A percentile compares a stretch with the other conserved stretches of the same genome.
Conservation (phyloP, 64 coral and sea anemone genomes). For the Stichodactyla helianthus region DNA sequence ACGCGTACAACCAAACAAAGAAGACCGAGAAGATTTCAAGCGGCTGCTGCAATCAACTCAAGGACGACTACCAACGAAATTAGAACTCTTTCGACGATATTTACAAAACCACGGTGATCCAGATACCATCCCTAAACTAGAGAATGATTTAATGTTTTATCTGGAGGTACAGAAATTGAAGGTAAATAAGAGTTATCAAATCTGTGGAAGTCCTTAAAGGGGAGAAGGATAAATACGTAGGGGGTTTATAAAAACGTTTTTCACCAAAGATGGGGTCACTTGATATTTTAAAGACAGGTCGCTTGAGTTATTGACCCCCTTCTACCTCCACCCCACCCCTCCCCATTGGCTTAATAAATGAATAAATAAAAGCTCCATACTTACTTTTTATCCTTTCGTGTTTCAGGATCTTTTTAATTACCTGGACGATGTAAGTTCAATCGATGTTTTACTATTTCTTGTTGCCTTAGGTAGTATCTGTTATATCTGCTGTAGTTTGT, state of each 20-base stretch:
- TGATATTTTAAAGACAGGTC: no score
- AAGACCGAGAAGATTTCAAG: conserved; percentile 75
- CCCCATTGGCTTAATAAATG: no score
- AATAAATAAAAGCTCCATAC: not conserved
- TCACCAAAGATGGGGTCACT: no score
- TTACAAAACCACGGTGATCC: conserved; percentile 75
- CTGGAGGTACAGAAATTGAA: conserved; percentile 98
- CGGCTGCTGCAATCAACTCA: conserved; percentile 76
- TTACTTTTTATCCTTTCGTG: not conserved
- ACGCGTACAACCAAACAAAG: conserved; percentile 67
- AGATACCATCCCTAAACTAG: conserved; percentile 67
- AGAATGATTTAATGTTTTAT: conserved; percentile 92
- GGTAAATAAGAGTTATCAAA: conserved; percentile 19
- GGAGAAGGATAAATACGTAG: no score
- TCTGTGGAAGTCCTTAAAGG: no score
- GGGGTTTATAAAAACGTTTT: no score
- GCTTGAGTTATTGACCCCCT: no score
- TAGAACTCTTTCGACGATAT: conserved; percentile 92
- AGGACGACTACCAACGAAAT: conserved; percentile 70
- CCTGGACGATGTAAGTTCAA: conserved; percentile 87
- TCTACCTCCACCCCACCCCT: no score
- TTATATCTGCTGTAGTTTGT: not conserved
- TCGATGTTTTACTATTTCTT: not conserved
- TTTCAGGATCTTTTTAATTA: conserved; percentile 89
- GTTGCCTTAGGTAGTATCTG: not conserved